A percentile compares a stretch with the other conserved stretches of the same genome.
These are phyloP conservation scores for Poeciliopsis gracilis DNA, from an alignment of 2,797 vertebrate species.

Conservation along the genomic window DNA sequence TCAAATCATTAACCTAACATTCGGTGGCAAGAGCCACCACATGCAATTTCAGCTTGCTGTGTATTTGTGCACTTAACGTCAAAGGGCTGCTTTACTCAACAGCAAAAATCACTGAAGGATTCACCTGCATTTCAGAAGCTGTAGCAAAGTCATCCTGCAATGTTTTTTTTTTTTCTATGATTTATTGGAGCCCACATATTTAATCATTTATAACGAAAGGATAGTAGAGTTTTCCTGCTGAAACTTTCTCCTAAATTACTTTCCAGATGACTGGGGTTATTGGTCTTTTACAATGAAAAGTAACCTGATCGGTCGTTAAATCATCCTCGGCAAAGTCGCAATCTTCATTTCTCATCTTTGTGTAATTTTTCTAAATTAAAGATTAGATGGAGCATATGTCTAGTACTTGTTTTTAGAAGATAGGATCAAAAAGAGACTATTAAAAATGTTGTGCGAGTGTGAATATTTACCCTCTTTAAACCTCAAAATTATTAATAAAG, in stretches of 20 bases:
- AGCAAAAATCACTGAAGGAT: slow-evolving; percentile 3
- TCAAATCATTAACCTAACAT: slow-evolving; percentile 24
- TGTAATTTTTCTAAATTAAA: slow-evolving; percentile 44
- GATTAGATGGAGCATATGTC: slow-evolving; percentile 27
- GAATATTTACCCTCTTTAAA: slow-evolving; percentile 5
- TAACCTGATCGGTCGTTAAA: slow-evolving; percentile 47
- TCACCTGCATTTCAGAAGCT: slow-evolving; percentile 17
- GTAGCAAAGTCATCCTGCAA: slow-evolving; percentile 14
- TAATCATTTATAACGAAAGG: slow-evolving; percentile 28
- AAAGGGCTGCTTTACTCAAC: slow-evolving; percentile 13
- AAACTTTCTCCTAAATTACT: slow-evolving; percentile 45
- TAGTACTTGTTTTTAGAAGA: slow-evolving; percentile 30
- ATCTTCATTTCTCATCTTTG: slow-evolving; percentile 35
- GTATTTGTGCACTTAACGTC: slow-evolving; percentile 19
- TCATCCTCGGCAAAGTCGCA: slow-evolving; percentile 28
- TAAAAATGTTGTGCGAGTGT: slow-evolving; percentile 17
- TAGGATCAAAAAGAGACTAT: slow-evolving; percentile 23
- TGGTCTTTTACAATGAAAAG: slow-evolving; percentile 39
- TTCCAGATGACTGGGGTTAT: slow-evolving; percentile 47
- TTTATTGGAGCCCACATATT: slow-evolving; percentile 12
- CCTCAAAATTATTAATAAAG: slow-evolving; percentile 13
- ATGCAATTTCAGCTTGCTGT: slow-evolving; percentile 3
- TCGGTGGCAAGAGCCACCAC: not conserved
- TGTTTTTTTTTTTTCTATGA: slow-evolving; percentile 3
- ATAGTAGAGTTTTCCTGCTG: slow-evolving; percentile 22